These are phyloP conservation scores for Uloborus plumipes DNA, from an alignment of 2,888 invertebrate species.

Conservation along the genomic window DNA sequence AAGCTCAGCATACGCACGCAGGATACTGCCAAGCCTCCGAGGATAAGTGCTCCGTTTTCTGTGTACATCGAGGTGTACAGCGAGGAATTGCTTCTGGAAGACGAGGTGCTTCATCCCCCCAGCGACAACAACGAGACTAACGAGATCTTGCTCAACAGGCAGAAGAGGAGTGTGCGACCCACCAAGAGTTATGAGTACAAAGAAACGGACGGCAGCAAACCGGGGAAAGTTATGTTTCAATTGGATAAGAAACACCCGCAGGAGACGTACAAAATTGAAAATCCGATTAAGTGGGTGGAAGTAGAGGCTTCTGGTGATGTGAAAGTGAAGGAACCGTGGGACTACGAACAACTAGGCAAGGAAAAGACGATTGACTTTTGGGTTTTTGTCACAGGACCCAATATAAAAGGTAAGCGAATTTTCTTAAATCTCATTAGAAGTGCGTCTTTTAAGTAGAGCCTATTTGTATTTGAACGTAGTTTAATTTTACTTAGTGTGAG, in stretches of 20 bases:
- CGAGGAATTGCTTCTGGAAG: constrained; percentile 69
- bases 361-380: constrained; percentile 96
- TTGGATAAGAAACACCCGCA: constrained; percentile 91
- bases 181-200: constrained; percentile 93
- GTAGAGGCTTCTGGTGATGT: constrained; percentile 93
- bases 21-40: constrained; percentile 77
- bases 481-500: too few relatives aligned
- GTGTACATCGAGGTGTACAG: constrained; percentile 63
- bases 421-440: too few relatives aligned
- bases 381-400: constrained; percentile 92
- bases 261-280: constrained; percentile 92
- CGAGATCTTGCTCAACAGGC: constrained; percentile 35
- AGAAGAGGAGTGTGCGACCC: constrained; percentile 77
- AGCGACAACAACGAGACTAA: constrained; percentile 67
- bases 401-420: constrained; percentile 80
- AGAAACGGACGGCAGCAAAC: constrained; percentile 89
- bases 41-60: constrained; percentile 48
- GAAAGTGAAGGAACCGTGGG: constrained; percentile 95
- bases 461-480: too few relatives aligned
- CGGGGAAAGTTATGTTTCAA: constrained; percentile 89
- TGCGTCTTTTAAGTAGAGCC: too few relatives aligned
- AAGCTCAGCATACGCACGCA: constrained; percentile 85
- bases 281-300: constrained; percentile 92
- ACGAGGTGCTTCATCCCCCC: background rate
- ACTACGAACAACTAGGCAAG: constrained; percentile 92